Conservation (phyloP, 2,113 vertebrate species). For the human region GRCh38 chr2:160975001-160975500, state of each 20-base stretch:
- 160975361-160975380: constrained; percentile 35
- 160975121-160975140: constrained; percentile 1
- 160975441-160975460: constrained; percentile 54
- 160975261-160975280: not conserved
- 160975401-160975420: constrained; percentile 59
- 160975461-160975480: constrained; percentile 63
- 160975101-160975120: constrained; percentile 36
- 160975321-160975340: not conserved
- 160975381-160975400: not conserved
- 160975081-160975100: constrained; percentile 37
- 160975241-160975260: not conserved
- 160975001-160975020: not conserved
- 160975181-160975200: constrained; percentile 2
- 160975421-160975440: constrained; percentile 56
- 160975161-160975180: constrained; percentile 33
- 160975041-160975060: constrained; percentile 38
- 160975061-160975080: constrained; percentile 21
- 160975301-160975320: not conserved
- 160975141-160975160: constrained; percentile 49
- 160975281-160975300: constrained; percentile 21
- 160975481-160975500: constrained; percentile 59
- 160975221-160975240: not conserved
- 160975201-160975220: not conserved
- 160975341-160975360: constrained; percentile 46
- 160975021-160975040: not conserved